These are phyloP conservation scores for Turritopsis dohrnii DNA, from an alignment of 30 jellyfish, hydroid and myxozoan species.

Conservation along the genomic window DNA sequence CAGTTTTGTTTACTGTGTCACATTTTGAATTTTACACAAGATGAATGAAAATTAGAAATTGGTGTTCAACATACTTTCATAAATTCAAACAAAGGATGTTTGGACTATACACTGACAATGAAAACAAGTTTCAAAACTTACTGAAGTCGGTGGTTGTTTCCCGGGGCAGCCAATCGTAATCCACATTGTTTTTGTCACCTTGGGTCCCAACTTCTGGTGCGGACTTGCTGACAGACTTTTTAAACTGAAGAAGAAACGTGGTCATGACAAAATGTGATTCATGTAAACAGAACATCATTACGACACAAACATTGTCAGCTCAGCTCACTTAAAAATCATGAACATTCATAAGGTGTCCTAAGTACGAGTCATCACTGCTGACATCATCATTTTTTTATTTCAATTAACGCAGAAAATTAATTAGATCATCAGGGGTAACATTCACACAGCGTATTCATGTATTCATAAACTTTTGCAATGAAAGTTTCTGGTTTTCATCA, in stretches of 20 bases:
- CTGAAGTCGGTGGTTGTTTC: conserved; percentile 78
- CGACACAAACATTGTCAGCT: not conserved
- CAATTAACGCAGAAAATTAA: not conserved
- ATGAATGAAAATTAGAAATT: no score
- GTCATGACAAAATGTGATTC: not conserved
- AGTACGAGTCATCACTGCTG: conserved; percentile 4
- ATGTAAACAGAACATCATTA: not conserved
- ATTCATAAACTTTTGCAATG: no score
- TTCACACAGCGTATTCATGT: not conserved
- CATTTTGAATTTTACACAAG: no score
- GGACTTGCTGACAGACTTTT: conserved; percentile 32
- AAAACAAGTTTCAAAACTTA: conserved; percentile 14
- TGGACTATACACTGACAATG: not conserved
- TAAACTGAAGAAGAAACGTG: conserved; percentile 37
- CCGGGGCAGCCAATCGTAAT: conserved; percentile 85
- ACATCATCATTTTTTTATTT: not conserved
- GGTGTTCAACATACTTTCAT: no score
- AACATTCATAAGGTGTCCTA: conserved; percentile 15
- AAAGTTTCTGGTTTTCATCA: no score
- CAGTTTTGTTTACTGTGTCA: no score
- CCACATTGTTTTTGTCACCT: conserved; percentile 51
- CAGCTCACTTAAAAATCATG: conserved; percentile 9
- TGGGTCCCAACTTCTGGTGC: conserved; percentile 85
- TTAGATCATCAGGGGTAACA: not conserved
- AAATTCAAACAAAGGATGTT: not conserved